Base-by-base conservation (phyloP, 1,140 invertebrate species). In the Brachionus koreanus region DNA sequence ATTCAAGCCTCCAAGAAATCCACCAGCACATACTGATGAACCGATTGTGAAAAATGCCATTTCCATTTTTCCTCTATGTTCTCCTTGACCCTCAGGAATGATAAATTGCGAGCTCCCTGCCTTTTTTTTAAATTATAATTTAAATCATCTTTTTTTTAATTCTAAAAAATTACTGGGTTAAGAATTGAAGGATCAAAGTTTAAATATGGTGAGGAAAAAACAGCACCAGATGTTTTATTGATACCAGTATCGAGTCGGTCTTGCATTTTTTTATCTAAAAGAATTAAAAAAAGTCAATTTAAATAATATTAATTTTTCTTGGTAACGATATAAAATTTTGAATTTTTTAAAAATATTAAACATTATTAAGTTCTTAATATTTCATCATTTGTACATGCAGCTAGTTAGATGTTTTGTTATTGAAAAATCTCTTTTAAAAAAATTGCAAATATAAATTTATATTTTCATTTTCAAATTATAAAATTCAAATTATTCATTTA, bases 1-100 rank as follows among this genome's bases (percentile, higher is more conserved):
- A 65, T 57, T 79, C 0, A 79, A 19, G 39, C 76, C 76, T 16
- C 76, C 76, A 13, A 79, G n/a, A 19, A 79, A 79, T 16, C 76
- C 76, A 39, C 76, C 76, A 16, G 49, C 49, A 79, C 76, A 79
- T 1, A 79, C 76, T 39, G 76, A 57, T 12, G 76, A 57, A 2
- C 76, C 76, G 9, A 79, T 79, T 61, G 76, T 79, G 19, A 79
- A 79, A 79, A 79, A 79, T 4, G 76, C 76, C 76, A 79, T 79
- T 79, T 79, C 76, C 76, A 79, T 79, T 79, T 79, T 79, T 19
- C 76, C 76, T 61, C 76, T 37, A 9, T 61, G 49, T 16, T 79
- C 76, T 9, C 76, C 49, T 61, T 79, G 76, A 9, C 76, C 76
- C 42, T 79, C 76, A 2, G 76, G 76, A 6, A 79, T 65, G 19